phyloP scores from a whole-genome alignment of 2,113 vertebrate species.

The Carettochelys insculpta region DNA sequence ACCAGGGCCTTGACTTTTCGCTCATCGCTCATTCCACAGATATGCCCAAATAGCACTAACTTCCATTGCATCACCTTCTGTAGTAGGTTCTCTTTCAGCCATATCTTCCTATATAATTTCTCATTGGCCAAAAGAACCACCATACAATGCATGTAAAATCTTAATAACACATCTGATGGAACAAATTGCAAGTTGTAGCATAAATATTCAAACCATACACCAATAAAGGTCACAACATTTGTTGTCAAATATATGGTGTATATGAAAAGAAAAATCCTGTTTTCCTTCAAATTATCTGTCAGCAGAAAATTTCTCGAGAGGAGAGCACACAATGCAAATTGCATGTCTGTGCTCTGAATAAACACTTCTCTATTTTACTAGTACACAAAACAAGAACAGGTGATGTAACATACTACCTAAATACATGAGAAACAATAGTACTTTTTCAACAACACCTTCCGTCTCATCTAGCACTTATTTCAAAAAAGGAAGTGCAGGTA shows the following conservation, averaged over 20 bases:
- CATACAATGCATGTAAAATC: neutral
- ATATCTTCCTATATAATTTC: too few relatives aligned
- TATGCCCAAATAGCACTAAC: too few relatives aligned
- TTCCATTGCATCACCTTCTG: too few relatives aligned
- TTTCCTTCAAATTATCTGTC: conserved; percentile 6
- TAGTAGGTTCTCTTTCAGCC: too few relatives aligned
- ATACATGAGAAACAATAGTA: too few relatives aligned
- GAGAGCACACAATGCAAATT: neutral
- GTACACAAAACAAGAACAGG: neutral
- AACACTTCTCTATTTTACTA: neutral
- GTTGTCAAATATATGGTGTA: neutral
- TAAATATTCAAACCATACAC: neutral
- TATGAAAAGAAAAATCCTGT: neutral
- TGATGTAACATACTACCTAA: too few relatives aligned
- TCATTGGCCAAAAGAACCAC: too few relatives aligned
- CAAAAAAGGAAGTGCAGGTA: neutral
- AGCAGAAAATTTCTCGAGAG: neutral
- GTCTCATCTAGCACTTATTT: neutral
- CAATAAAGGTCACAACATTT: neutral
- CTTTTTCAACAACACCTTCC: too few relatives aligned
- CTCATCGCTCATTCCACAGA: too few relatives aligned
- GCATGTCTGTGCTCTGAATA: neutral
- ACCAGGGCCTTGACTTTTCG: too few relatives aligned
- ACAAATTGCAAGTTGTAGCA: neutral
- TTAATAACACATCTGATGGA: neutral